phyloP scores from a whole-genome alignment of 2,888 invertebrate genomes.

The Meloe dianella region DNA sequence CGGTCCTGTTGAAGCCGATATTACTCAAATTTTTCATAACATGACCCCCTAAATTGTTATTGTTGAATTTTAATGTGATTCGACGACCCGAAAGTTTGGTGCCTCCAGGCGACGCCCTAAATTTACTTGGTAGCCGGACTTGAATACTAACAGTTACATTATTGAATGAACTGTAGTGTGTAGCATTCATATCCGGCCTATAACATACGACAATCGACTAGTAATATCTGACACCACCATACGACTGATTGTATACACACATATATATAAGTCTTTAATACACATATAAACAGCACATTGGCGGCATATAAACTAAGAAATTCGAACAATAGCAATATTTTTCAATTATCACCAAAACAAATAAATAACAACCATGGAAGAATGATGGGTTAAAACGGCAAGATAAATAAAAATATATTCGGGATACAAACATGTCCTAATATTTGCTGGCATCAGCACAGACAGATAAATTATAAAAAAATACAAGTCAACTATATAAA shows the following conservation, averaged over 20 bases:
- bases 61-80: neutral
- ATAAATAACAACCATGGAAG: constrained; percentile 22
- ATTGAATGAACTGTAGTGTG: neutral
- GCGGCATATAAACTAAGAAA: constrained; percentile 34
- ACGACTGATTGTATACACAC: neutral
- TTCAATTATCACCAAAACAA: constrained; percentile 36
- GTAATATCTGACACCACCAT: neutral
- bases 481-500: constrained; percentile 15
- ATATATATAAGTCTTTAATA: neutral
- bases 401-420: constrained; percentile 27
- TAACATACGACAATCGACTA: neutral
- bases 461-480: constrained; percentile 23
- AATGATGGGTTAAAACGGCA: neutral
- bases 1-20: no score
- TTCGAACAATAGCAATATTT: constrained; percentile 32
- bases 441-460: constrained; percentile 31
- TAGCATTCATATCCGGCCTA: neutral
- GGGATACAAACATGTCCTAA: constrained; percentile 26
- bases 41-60: neutral
- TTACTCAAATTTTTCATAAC: neutral
- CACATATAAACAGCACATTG: constrained; percentile 14
- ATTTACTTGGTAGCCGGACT: neutral
- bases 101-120: neutral
- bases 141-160: neutral
- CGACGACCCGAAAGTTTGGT: neutral